Evolutionary conservation across 2,113 vertebrate species (phyloP).

Genomic region (Sitta europaea): DNA sequence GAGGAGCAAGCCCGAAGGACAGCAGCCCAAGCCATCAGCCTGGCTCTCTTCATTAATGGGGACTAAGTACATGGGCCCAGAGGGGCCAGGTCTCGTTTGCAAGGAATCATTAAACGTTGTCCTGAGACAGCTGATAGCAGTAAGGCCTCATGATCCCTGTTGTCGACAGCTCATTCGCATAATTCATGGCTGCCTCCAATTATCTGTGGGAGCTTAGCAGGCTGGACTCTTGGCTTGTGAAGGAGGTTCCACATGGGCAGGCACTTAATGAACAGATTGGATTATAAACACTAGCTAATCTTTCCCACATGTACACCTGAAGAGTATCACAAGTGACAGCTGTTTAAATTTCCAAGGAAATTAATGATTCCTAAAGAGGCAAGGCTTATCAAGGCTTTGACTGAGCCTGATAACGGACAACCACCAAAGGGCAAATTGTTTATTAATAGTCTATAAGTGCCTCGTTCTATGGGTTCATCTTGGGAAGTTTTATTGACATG

Average conservation of each 20-base stretch:
- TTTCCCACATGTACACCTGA: constrained; percentile 83
- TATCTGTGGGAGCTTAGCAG: constrained; percentile 76
- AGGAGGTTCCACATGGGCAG: constrained; percentile 75
- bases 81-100: constrained; percentile 14
- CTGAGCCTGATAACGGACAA: constrained; percentile 72
- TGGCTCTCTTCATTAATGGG: not conserved
- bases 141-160: constrained; percentile 68
- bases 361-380: constrained; percentile 81
- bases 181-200: constrained; percentile 74
- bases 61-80: not conserved
- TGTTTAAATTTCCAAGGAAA: constrained; percentile 83
- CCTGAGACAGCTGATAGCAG: constrained; percentile 73
- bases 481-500: constrained; percentile 67
- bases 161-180: constrained; percentile 69
- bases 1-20: not conserved
- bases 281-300: constrained; percentile 83
- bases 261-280: constrained; percentile 76
- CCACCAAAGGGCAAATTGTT: constrained; percentile 73
- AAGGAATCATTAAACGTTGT: constrained; percentile 59
- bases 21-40: not conserved
- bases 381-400: constrained; percentile 74
- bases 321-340: constrained; percentile 80
- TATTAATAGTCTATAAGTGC: constrained; percentile 74
- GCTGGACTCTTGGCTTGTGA: not conserved
- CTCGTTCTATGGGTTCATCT: constrained; percentile 64